Percentiles rank a stretch among this genome's conserved stretches.
Evolutionary conservation across 1,140 invertebrate species (phyloP).

Genomic region (Tetranychus cinnabarinus): DNA sequence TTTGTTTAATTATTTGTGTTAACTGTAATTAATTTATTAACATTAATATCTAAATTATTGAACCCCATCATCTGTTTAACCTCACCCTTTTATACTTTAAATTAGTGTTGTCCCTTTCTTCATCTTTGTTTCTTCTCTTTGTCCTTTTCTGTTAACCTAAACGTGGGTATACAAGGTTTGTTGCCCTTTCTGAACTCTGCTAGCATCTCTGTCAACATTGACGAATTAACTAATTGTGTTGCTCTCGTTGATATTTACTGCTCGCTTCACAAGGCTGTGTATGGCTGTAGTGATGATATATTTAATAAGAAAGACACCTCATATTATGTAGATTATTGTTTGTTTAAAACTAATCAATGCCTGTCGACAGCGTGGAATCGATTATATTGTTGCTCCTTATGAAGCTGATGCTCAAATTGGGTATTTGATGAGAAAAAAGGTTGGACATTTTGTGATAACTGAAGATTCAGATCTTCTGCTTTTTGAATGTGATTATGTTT

Average conservation of each 20-base stretch:
- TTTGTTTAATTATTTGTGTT: too few relatives aligned
- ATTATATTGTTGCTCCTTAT: slow-evolving; percentile 93
- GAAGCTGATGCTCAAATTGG: slow-evolving; percentile 96
- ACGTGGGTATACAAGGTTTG: slow-evolving; percentile 89
- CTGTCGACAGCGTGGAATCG: slow-evolving; percentile 46
- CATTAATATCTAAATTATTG: too few relatives aligned
- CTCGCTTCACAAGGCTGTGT: slow-evolving; percentile 88
- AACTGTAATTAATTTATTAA: too few relatives aligned
- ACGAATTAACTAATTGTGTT: slow-evolving; percentile 46
- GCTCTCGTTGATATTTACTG: slow-evolving; percentile 87
- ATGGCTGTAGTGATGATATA: slow-evolving; percentile 75
- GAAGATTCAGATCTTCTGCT: slow-evolving; percentile 93
- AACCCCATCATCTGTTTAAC: too few relatives aligned
- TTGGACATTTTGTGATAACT: slow-evolving; percentile 78
- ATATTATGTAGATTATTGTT: slow-evolving; percentile 63
- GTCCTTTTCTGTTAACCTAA: neutral
- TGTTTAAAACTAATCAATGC: slow-evolving; percentile 36
- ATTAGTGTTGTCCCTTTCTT: too few relatives aligned
- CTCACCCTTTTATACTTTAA: too few relatives aligned
- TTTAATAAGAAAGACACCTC: slow-evolving; percentile 58
- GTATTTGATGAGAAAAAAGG: slow-evolving; percentile 53
- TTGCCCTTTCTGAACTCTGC: slow-evolving; percentile 75
- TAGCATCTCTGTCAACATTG: slow-evolving; percentile 33
- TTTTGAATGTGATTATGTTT: slow-evolving; percentile 75
- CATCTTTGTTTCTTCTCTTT: too few relatives aligned